Base-by-base conservation (phyloP, 2,888 invertebrate genomes). In the Sphinx pinastri region DNA sequence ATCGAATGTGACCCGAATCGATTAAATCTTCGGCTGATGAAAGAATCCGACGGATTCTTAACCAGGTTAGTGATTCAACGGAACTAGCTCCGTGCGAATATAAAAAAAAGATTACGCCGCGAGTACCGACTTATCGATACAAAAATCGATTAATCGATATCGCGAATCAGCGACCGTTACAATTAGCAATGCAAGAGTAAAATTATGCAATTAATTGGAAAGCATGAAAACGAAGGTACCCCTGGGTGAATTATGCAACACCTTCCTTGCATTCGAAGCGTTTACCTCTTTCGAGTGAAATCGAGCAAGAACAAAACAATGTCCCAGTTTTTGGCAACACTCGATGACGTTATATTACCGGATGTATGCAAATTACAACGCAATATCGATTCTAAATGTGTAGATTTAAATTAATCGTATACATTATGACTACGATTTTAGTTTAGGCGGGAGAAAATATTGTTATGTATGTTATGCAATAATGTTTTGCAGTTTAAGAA, bases 31-130 rank as follows among this genome's bases (percentile, higher is more conserved):
- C 73, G 74, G 72, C 74, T 77, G 81, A 79, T 79, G 75, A 80
- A 75, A 76, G 72, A 79, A 79, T 75, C 77, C 76, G 75, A 74
- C 79, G 70, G 67, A 77, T 74, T 79, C 78, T 13, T 54, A 87
- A 83, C 77, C 81, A 81, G 90, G 88, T 88, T 84, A 89, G 81
- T 84, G 76, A 84, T 82, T 84, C 76, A 77, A 82, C 78, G 73
- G 68, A 85, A 86, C 85, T 84, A 85, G 86, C 82, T 83, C 76
- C 74, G 57, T 66, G 71, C 74, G 76, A 81, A 81, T 82, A 83
- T 55, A 51, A 60, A 69, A 87, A 88, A 86, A 87, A 85, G 80
- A 85, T 84, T 81, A 86, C 81, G 81, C 76, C 74, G 76, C 71
- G 76, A 82, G 85, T 80, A 80, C 70, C 71, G 59, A 74, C 75